phyloP scores from a whole-genome alignment of 1,140 invertebrate species.

The Philotrypesis tridentata region DNA sequence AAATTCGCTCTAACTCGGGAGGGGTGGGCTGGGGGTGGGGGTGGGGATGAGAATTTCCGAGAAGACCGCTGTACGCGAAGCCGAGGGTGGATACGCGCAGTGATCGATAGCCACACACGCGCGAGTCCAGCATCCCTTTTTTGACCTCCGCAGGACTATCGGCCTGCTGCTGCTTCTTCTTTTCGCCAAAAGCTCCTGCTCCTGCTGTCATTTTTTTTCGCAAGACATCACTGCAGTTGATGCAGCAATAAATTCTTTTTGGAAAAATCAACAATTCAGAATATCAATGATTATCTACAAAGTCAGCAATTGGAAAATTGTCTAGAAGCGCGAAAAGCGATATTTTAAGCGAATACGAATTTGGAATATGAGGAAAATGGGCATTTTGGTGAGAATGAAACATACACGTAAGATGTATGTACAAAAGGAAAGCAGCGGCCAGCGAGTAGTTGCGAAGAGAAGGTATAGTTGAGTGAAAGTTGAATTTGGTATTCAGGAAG shows the following conservation, averaged over 20 bases:
- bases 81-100: conserved; percentile 54
- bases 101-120: conserved; percentile 62
- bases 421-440: neutral
- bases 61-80: conserved; percentile 48
- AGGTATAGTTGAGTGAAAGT: neutral
- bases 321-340: no score
- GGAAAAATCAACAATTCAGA: no score
- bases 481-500: conserved; percentile 61
- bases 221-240: no score
- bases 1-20: conserved; percentile 67
- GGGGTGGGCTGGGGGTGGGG: no score
- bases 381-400: neutral
- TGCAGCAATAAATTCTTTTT: no score
- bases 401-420: neutral
- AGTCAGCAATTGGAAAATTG: no score
- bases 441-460: no score
- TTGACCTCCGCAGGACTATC: conserved; percentile 28
- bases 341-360: no score
- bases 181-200: neutral
- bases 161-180: conserved; percentile 13
- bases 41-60: conserved; percentile 62
- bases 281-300: no score
- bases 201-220: no score
- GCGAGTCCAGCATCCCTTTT: conserved; percentile 53
- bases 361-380: no score